Evolutionary conservation across 2,888 invertebrate genomes (phyloP), one percentile per base, ranked within the genome.

Genomic region (Lissonota sp.): DNA sequence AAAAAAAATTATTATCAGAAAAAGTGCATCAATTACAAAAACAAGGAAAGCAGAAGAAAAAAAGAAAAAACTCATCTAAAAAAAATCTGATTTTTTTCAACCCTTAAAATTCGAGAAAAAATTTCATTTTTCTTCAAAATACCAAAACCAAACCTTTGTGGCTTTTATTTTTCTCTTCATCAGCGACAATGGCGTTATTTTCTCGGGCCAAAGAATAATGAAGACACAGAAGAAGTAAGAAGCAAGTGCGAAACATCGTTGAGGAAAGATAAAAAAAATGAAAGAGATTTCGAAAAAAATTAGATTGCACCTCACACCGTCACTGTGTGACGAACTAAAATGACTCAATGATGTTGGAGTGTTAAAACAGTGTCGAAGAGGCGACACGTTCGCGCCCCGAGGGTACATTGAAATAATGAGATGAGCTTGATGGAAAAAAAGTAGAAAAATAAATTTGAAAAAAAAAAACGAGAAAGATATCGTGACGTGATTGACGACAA

Each of bases 401-500:
- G 64, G 73, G 72, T 66, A 77, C 39, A 16, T 51, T 26, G 10
- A 71, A 58, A 71, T 66, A 72, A 70, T 57, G 64, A 73, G 73
- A 77, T 70, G 67, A 58, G 7, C 16, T 14, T 14, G 16, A 51
- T 44, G 60, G n/a, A 66, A 53, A 51, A 51, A 76, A 51, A 42
- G 14, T 63, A 40, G 63, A 16, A 70, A 60, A 64, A 16, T 51
- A 53, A 42, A 55, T 42, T 16, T 5, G 49, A 26, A 58, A 57
- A 53, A 44, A 57, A 67, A 58, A 42, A 46, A 26, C 16, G 67
- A 62, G 78, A 79, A 78, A 79, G 39, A 73, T 79, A 79, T 67
- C 37, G 72, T 46, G 73, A 74, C 78, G 64, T 71, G 78, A 81
- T 81, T 44, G 70, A 78, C 60, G 78, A 80, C 5, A 39, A 16